Conservation (phyloP, 2,888 invertebrate species). For the Phortica okadai region DNA sequence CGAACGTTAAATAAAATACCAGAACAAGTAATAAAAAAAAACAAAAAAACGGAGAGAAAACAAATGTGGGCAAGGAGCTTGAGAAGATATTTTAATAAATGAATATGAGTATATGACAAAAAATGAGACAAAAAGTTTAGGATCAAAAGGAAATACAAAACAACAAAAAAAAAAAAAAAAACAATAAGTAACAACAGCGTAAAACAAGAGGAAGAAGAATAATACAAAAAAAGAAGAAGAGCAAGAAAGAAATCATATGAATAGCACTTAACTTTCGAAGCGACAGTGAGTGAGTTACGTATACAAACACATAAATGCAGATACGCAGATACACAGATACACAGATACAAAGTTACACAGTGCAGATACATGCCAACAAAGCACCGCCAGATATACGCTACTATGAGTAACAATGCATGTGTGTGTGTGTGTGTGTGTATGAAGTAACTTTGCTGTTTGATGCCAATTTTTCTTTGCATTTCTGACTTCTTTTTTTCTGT, state of each 20-base stretch:
- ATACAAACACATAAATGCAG: conserved; percentile 21
- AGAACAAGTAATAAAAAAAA: conserved; percentile 28
- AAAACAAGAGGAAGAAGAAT: conserved; percentile 24
- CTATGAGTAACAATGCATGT: conserved; percentile 31
- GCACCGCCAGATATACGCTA: neutral
- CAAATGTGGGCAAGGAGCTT: neutral
- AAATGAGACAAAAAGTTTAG: conserved; percentile 49
- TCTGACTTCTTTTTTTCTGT: conserved; percentile 34
- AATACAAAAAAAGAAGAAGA: conserved; percentile 33
- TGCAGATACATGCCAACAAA: neutral
- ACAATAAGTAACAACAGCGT: conserved; percentile 25
- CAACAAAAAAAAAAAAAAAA: conserved; percentile 29
- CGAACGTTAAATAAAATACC: conserved; percentile 20
- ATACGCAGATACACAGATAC: conserved; percentile 1
- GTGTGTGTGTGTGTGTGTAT: conserved; percentile 43
- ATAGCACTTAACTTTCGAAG: conserved; percentile 64
- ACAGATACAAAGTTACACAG: conserved; percentile 8
- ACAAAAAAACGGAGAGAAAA: conserved; percentile 35
- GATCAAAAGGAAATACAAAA: conserved; percentile 40
- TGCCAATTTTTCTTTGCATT: conserved; percentile 63
- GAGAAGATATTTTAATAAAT: conserved; percentile 21
- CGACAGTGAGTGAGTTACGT: conserved; percentile 16
- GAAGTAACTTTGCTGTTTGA: conserved; percentile 68
- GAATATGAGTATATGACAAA: conserved; percentile 39
- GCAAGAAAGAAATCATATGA: conserved; percentile 56